Conservation (phyloP, 2,888 invertebrate genomes). For the Nemoura dubitans region DNA sequence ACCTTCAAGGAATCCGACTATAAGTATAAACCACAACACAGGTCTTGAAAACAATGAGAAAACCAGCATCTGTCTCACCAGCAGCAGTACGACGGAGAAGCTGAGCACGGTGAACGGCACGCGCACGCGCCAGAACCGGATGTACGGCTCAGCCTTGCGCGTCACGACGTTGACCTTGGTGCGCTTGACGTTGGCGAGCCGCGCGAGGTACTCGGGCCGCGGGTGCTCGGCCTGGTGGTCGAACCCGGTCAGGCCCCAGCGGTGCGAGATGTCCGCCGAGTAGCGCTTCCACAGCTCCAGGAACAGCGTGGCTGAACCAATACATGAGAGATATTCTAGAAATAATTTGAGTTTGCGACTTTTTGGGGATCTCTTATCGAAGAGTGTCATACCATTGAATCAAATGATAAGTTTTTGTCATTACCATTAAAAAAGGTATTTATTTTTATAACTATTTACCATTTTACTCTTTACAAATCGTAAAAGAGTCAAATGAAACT, state of each 20-base stretch:
- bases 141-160: conserved; percentile 72
- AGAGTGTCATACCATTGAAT: too few species aligned
- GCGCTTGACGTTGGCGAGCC: conserved; percentile 65
- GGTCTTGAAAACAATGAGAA: too few species aligned
- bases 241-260: conserved; percentile 83
- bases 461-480: too few species aligned
- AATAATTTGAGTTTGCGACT: too few species aligned
- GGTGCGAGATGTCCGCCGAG: conserved; percentile 79
- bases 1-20: too few species aligned
- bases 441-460: too few species aligned
- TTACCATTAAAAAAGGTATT: too few species aligned
- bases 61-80: conserved; percentile 58
- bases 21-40: too few species aligned
- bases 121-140: conserved; percentile 80
- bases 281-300: conserved; percentile 86
- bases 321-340: too few species aligned
- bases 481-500: too few species aligned
- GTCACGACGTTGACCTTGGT: conserved; percentile 67
- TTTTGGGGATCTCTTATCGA: too few species aligned
- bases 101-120: conserved; percentile 76
- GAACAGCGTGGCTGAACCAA: conserved; percentile 75
- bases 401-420: too few species aligned
- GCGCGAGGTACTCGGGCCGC: conserved; percentile 76
- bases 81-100: conserved; percentile 71
- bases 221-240: conserved; percentile 79